Evolutionary conservation across 2,797 vertebrate genomes (phyloP).

Genomic region (Sciurus vulgaris): DNA sequence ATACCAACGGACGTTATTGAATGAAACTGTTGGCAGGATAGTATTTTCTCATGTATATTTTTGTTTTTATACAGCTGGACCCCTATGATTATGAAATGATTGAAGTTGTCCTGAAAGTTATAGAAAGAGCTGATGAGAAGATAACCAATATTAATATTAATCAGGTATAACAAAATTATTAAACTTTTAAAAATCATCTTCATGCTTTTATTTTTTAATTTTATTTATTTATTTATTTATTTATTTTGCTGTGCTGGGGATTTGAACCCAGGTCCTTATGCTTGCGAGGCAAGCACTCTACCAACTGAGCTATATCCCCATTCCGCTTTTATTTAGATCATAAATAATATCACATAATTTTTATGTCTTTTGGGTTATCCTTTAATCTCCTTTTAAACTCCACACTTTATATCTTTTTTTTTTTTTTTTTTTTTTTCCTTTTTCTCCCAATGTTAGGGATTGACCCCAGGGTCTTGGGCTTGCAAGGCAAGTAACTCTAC

Average conservation of each 20-base stretch:
- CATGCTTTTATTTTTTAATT: constrained; percentile 7
- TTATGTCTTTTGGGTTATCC: not conserved
- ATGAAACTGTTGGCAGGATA: not conserved
- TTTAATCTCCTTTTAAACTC: constrained; percentile 5
- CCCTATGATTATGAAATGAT: constrained; percentile 98
- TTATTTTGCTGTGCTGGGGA: too few relatives aligned
- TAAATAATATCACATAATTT: not conserved
- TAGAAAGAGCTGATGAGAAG: constrained; percentile 92
- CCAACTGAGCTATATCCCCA: too few relatives aligned
- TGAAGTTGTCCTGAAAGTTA: constrained; percentile 93
- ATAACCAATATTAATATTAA: constrained; percentile 90
- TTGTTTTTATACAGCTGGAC: constrained; percentile 91
- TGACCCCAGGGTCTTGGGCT: too few relatives aligned
- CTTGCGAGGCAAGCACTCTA: too few relatives aligned
- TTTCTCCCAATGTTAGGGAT: too few relatives aligned
- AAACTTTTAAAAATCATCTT: not conserved
- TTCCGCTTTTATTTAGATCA: not conserved
- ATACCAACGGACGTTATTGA: not conserved
- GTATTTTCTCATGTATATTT: not conserved
- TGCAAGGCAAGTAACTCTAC: too few relatives aligned
- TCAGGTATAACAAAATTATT: constrained; percentile 89
- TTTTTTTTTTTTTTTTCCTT: too few relatives aligned
- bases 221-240: too few relatives aligned
- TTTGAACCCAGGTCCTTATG: too few relatives aligned
- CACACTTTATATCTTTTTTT: not conserved